Base-by-base conservation (phyloP, 2,888 invertebrate species). In the Hirtodrosophila alboralis region DNA sequence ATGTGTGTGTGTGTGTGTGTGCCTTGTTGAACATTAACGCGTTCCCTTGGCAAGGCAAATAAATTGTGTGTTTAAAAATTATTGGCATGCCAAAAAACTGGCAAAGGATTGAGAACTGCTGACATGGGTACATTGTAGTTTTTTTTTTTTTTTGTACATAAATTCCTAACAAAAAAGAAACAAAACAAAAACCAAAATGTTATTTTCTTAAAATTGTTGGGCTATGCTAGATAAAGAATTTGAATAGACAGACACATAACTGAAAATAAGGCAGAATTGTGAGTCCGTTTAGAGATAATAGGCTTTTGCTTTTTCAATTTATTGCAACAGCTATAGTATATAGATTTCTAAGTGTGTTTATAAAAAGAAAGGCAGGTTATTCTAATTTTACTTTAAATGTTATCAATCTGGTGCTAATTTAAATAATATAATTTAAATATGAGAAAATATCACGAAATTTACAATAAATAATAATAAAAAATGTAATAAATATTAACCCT, bases 31-130 rank as follows among this genome's bases (percentile, higher is more conserved):
- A 63, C 60, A 59, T 59, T 64, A 66, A 54, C 64, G 66, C 66
- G 54, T 33, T 62, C 36, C 48, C 43, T 57, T 44, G 44, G 53
- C 49, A 58, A 18, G 47, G 57, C 53, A 58, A 66, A 75, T 70
- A 76, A 64, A 76, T 73, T 63, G 67, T 62, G 53, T 60, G 59
- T 48, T 61, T 75, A 52, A 68, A 71, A 77, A 77, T 74, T 68
- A 72, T 75, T 75, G 71, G 58, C 77, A 68, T 49, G 64, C 53
- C 67, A 40, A 53, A 60, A 54, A 30, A n/a, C n/a, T n/a, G 49
- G 34, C 21, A 28, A 43, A 69, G 56, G 47, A 57, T 53, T 53
- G 33, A 18, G 34, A 18, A 49, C 36, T 38, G 31, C 60, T 52
- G 58, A 56, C 53, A 48, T 52, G 58, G 58, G 53, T 44, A 37